These are phyloP conservation scores for Arrhamphus sclerolepis DNA, from an alignment of 2,797 vertebrate genomes.

Conservation along the genomic window DNA sequence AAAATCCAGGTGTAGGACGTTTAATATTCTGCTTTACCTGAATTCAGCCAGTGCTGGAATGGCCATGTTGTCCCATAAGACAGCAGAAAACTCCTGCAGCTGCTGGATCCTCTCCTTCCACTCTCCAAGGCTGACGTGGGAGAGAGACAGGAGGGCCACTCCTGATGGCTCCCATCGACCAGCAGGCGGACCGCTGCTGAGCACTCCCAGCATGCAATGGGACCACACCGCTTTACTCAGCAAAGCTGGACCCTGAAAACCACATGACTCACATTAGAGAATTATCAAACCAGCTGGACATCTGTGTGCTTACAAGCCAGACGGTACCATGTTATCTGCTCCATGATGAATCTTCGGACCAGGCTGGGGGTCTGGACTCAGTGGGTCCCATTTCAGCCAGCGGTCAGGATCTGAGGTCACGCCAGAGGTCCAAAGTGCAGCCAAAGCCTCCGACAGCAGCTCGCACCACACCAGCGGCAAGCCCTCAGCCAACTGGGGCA, in stretches of 20 bases:
- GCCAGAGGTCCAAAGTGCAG: constrained; percentile 88
- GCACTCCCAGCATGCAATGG: constrained; percentile 89
- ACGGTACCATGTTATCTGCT: constrained; percentile 63
- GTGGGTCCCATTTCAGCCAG: constrained; percentile 89
- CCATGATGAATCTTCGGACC: constrained; percentile 64
- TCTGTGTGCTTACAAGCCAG: neutral
- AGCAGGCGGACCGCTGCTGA: constrained; percentile 81
- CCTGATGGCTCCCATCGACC: constrained; percentile 83
- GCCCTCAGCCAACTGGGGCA: constrained; percentile 81
- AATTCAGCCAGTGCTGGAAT: constrained; percentile 85
- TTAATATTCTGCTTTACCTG: constrained; percentile 78
- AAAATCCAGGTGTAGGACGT: neutral
- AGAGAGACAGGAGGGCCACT: constrained; percentile 83
- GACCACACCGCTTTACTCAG: constrained; percentile 90
- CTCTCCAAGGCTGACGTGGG: constrained; percentile 88
- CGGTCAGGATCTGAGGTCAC: constrained; percentile 87
- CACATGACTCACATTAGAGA: neutral
- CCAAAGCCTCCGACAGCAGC: constrained; percentile 84
- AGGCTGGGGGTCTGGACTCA: constrained; percentile 59
- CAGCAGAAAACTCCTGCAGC: constrained; percentile 85
- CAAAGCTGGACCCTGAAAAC: constrained; percentile 88
- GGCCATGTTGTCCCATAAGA: constrained; percentile 92
- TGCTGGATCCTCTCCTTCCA: constrained; percentile 90
- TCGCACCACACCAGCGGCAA: constrained; percentile 87
- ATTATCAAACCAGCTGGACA: neutral